phyloP scores from a whole-genome alignment of 2,888 invertebrate genomes.

The Hermodice carunculata region DNA sequence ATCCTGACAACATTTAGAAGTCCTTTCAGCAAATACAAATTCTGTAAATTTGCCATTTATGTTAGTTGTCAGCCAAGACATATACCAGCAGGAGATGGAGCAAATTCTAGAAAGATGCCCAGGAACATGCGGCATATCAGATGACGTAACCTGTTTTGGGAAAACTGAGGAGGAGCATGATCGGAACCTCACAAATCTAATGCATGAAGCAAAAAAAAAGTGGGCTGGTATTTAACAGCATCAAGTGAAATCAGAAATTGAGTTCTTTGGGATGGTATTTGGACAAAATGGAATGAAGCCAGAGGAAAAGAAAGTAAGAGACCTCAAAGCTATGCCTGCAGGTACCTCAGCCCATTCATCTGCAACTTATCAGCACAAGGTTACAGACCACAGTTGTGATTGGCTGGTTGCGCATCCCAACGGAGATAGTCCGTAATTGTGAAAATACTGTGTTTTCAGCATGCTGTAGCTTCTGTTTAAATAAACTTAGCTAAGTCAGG shows the following conservation, averaged over 20 bases:
- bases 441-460: no score
- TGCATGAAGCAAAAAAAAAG: neutral
- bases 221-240: neutral
- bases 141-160: conserved; percentile 13
- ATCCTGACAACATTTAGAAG: neutral
- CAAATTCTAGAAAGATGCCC: conserved; percentile 21
- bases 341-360: conserved; percentile 27
- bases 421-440: no score
- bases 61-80: conserved; percentile 24
- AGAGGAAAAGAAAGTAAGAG: neutral
- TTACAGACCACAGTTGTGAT: no score
- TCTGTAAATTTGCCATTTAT: conserved; percentile 25
- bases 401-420: no score
- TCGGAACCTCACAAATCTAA: neutral
- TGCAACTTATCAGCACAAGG: conserved; percentile 22
- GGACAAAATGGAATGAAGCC: neutral
- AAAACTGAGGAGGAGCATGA: conserved; percentile 5
- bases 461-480: no score
- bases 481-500: no score
- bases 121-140: conserved; percentile 9
- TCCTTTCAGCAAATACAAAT: neutral
- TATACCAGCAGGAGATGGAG: conserved; percentile 38
- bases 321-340: neutral
- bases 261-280: neutral
- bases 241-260: neutral